Evolutionary conservation across 2,888 invertebrate species (phyloP), one percentile per base, ranked within the genome.

Genomic region (Fissipunctia ypsillon): DNA sequence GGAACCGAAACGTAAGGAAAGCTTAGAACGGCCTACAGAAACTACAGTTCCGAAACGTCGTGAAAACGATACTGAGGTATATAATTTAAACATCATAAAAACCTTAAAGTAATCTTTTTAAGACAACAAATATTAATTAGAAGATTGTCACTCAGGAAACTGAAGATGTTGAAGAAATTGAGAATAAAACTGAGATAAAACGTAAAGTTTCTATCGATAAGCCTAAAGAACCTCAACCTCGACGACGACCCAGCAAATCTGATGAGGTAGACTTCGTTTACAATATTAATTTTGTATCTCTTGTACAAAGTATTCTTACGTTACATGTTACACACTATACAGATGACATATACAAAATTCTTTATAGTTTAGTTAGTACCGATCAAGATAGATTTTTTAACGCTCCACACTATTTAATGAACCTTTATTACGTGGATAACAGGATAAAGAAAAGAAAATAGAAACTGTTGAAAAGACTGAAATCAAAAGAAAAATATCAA

Each of bases 21-120:
- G 90, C 75, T 85, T 94, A 81, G 91, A 92, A 41, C 86, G 77
- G 67, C 73, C 77, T 64, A 87, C 81, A 43, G 88, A 88, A 52
- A 78, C 82, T n/a, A 73, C 75, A 68, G 76, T 81, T 54, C 82
- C 86, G 16, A 88, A 81, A 77, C 89, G 91, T 57, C 91, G 91
- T 68, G 85, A 89, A 78, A 93, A 90, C 77, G 89, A 90, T 81
- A 90, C 88, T 68, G 89, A 93, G 94, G 94, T 94, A 93, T 57
- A 61, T 43, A 19, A 43, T 54, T 69, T 28, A 19, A 5, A 28
- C 19, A 25, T 56, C 1, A 16, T 19, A 28, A 45, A 25, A 50
- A 68, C 31, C 1, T 16, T 38, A 22, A 28, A 63, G 3, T 12
- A 22, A 48, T 31, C 2, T 57, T 54, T n/a, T 19, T 19, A 16